Conservation (phyloP, 2,797 vertebrate species). For the Sebastes umbrosus region DNA sequence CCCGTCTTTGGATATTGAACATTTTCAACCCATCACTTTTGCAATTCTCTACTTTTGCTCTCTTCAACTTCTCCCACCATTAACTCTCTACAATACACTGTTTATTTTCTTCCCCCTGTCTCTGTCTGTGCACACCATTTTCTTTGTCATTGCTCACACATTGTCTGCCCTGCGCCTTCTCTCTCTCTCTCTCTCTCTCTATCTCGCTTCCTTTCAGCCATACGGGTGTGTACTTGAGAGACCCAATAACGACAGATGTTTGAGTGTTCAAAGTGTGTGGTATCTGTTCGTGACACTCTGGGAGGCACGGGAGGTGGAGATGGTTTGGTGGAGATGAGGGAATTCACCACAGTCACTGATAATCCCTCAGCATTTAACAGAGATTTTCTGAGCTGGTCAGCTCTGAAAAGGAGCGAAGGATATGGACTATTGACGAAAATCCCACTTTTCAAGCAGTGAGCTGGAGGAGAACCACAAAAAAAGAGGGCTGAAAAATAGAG, state of each 20-base stretch:
- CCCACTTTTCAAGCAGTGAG: background rate
- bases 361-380: constrained; percentile 39
- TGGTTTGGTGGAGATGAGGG: constrained; percentile 27
- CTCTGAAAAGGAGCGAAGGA: constrained; percentile 2
- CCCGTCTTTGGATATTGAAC: background rate
- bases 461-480: constrained; percentile 22
- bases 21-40: constrained; percentile 8
- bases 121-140: background rate
- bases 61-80: background rate
- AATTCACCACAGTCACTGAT: constrained; percentile 36
- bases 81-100: background rate
- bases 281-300: constrained; percentile 10
- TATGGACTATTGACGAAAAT: background rate
- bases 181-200: background rate
- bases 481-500: constrained; percentile 3
- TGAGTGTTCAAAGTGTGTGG: constrained; percentile 18
- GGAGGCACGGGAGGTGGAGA: constrained; percentile 10
- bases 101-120: background rate
- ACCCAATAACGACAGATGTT: constrained; percentile 27
- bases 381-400: constrained; percentile 33
- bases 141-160: constrained; percentile 5
- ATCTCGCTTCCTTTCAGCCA: background rate
- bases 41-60: background rate
- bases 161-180: background rate
- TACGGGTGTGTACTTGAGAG: constrained; percentile 28